Evolutionary conservation across 2,888 invertebrate species (phyloP).

Genomic region (Leptinotarsa juncta): DNA sequence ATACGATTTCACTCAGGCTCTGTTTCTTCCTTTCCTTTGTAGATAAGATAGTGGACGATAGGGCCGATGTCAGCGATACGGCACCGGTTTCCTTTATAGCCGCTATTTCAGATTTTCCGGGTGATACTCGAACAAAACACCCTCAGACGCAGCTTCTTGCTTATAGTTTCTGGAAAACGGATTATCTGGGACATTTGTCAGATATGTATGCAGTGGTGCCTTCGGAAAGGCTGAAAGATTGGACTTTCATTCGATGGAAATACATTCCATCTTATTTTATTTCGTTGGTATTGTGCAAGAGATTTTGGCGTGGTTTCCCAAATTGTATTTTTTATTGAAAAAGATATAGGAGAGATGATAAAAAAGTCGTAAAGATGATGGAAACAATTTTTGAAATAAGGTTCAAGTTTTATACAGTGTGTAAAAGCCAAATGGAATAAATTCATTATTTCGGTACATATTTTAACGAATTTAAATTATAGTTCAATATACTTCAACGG

Average conservation of each 20-base stretch:
- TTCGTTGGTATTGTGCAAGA: too few species aligned
- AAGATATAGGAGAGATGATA: too few species aligned
- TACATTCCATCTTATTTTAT: too few species aligned
- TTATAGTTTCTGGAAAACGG: slow-evolving; percentile 20
- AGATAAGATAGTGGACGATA: slow-evolving; percentile 37
- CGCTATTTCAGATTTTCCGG: slow-evolving; percentile 28
- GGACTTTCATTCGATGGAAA: slow-evolving; percentile 25
- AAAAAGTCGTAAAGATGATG: too few species aligned
- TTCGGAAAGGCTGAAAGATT: slow-evolving; percentile 34
- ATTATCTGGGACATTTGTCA: slow-evolving; percentile 36
- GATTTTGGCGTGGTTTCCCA: too few species aligned
- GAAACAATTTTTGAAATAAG: too few species aligned
- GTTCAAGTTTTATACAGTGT: too few species aligned
- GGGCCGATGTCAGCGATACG: slow-evolving; percentile 36
- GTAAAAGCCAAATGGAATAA: too few species aligned
- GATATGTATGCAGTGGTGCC: slow-evolving; percentile 29
- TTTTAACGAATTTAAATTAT: too few species aligned
- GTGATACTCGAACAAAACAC: slow-evolving; percentile 33
- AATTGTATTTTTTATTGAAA: too few species aligned
- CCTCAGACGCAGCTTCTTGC: neutral
- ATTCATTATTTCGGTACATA: too few species aligned
- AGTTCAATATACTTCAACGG: too few species aligned
- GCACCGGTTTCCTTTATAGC: slow-evolving; percentile 21
- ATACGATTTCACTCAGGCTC: slow-evolving; percentile 42
- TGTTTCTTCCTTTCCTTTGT: slow-evolving; percentile 33